A percentile compares a stretch with the other conserved stretches of the same genome.
Conservation (phyloP, 2,797 vertebrate genomes). For the Ctenochaetus hawaiiensis region DNA sequence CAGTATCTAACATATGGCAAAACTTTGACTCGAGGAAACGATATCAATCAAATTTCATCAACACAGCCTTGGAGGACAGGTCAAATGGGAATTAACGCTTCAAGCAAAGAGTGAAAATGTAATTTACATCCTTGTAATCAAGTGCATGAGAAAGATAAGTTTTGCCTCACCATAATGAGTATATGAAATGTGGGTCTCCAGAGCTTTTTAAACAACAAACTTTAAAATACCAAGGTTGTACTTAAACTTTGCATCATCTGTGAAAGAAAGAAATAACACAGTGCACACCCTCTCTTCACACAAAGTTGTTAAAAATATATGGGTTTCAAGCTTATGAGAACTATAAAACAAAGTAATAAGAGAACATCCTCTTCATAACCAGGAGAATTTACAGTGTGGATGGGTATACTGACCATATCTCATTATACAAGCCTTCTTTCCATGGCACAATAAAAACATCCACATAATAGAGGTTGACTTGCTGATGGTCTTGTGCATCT, state of each 20-base stretch:
- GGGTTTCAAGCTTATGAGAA: conserved; percentile 18
- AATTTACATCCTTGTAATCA: conserved; percentile 57
- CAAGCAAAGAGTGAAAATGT: conserved; percentile 37
- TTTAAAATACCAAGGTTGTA: conserved; percentile 22
- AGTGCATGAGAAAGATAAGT: conserved; percentile 44
- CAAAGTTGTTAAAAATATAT: conserved; percentile 40
- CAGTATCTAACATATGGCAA: conserved; percentile 37
- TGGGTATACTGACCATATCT: conserved; percentile 27
- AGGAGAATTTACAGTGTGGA: conserved; percentile 14
- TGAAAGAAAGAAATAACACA: not conserved
- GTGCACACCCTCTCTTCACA: not conserved
- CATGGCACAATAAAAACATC: conserved; percentile 34
- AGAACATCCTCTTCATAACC: conserved; percentile 19
- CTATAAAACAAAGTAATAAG: conserved; percentile 30
- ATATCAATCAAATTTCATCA: conserved; percentile 39
- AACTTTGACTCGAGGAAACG: conserved; percentile 17
- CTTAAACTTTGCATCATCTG: conserved; percentile 20
- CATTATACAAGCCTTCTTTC: conserved; percentile 25
- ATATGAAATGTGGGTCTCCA: conserved; percentile 12
- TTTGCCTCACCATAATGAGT: conserved; percentile 25
- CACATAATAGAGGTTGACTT: conserved; percentile 43
- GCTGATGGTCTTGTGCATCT: conserved; percentile 34
- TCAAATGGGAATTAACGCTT: conserved; percentile 61
- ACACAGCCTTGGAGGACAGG: conserved; percentile 34
- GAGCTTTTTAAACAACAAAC: conserved; percentile 41